Conservation (phyloP, 2,113 vertebrate species). For the Herpetotheres cachinnans region DNA sequence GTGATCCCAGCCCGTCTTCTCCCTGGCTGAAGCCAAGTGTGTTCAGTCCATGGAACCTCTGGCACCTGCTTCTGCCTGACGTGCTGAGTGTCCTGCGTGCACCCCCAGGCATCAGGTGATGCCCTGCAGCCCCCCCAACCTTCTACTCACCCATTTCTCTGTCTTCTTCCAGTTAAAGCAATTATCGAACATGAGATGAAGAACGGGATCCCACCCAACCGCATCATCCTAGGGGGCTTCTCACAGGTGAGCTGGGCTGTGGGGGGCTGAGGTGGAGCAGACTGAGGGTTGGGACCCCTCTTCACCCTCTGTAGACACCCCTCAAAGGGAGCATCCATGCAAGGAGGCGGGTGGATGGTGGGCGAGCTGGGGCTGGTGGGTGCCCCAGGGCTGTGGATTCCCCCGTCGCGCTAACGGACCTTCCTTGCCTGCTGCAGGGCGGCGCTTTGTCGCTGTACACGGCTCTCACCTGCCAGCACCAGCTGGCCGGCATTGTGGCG, state of each 20-base stretch:
- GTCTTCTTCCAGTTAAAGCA: slow-evolving; percentile 83
- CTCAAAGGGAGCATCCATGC: fast-evolving
- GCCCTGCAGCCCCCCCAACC: neutral
- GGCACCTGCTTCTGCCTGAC: neutral
- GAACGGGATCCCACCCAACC: slow-evolving; percentile 92
- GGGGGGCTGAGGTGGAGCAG: neutral
- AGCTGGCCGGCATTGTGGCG: slow-evolving; percentile 91
- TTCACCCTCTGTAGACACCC: fast-evolving
- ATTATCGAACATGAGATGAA: slow-evolving; percentile 95
- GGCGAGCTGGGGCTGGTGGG: neutral
- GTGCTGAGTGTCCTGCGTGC: neutral
- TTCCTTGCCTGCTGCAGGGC: slow-evolving; percentile 73
- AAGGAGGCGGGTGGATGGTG: neutral
- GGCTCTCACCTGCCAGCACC: slow-evolving; percentile 91
- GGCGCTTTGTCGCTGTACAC: slow-evolving; percentile 96
- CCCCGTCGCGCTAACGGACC: fast-evolving
- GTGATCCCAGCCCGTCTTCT: neutral
- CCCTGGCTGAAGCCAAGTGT: neutral
- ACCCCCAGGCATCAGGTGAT: neutral
- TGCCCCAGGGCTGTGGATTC: neutral
- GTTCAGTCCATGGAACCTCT: neutral
- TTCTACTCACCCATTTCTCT: neutral
- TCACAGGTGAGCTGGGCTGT: slow-evolving; percentile 84
- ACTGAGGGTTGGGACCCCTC: neutral
- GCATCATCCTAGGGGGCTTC: slow-evolving; percentile 94